Evolutionary conservation across 2,113 vertebrate genomes (phyloP).

Genomic region (Pterocles burchelli): DNA sequence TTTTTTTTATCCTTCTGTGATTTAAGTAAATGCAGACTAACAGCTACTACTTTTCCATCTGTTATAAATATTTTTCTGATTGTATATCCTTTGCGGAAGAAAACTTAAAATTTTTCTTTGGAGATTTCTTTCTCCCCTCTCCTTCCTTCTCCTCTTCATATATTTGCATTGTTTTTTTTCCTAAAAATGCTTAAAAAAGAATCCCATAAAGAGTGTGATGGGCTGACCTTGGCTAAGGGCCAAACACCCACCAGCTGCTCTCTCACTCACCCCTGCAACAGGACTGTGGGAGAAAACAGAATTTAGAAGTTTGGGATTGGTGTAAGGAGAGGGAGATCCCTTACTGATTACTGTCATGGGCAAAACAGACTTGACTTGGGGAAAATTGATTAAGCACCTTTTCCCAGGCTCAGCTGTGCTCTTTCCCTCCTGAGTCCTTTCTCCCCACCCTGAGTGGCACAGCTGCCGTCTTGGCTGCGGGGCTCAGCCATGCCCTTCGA

Average conservation of each 20-base stretch:
- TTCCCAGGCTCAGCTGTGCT: background rate
- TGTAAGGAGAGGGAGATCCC: background rate
- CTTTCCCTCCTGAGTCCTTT: background rate
- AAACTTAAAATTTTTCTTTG: background rate
- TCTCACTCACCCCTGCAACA: background rate
- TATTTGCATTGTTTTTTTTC: background rate
- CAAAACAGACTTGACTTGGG: background rate
- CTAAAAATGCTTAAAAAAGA: background rate
- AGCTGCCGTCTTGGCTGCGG: background rate
- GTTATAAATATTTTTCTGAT: background rate
- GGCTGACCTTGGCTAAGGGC: background rate
- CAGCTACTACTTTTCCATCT: background rate
- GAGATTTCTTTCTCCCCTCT: background rate
- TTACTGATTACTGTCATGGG: background rate
- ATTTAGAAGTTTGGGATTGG: background rate
- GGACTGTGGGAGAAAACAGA: background rate
- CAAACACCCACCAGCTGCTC: rapidly evolving
- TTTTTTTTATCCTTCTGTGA: background rate
- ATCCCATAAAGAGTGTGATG: background rate
- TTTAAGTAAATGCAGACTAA: background rate
- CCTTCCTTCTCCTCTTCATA: background rate
- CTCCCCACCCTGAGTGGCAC: rapidly evolving
- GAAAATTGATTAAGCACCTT: background rate
- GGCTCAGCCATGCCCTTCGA: too few relatives aligned
- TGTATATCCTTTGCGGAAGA: background rate